phyloP scores from a whole-genome alignment of 2,797 vertebrate genomes.

The Danio jaintianensis region DNA sequence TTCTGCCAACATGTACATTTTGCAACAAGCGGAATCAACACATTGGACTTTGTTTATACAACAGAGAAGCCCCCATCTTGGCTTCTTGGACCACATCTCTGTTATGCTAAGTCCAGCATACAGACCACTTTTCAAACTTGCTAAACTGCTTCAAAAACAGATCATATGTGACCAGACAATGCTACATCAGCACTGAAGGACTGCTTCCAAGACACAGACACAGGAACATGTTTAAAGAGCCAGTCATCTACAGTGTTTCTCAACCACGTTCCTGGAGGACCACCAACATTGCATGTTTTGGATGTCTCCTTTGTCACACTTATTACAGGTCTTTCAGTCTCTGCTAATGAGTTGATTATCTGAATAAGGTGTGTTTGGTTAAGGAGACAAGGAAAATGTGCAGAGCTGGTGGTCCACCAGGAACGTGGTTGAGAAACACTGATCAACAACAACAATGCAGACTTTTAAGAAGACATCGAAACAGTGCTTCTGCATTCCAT shows the following conservation, averaged over 20 bases:
- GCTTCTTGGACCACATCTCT: neutral
- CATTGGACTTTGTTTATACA: constrained; percentile 16
- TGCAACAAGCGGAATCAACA: constrained; percentile 34
- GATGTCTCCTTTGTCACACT: too few relatives aligned
- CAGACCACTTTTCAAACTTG: neutral
- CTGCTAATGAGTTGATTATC: too few relatives aligned
- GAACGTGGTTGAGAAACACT: too few relatives aligned
- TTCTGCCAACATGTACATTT: constrained; percentile 33
- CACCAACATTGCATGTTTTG: too few relatives aligned
- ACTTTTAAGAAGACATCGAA: neutral
- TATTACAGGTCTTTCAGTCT: too few relatives aligned
- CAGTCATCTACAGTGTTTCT: neutral
- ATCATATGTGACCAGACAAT: neutral
- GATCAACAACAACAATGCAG: neutral
- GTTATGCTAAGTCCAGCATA: constrained; percentile 5
- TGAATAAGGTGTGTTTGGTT: too few relatives aligned
- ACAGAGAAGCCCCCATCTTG: too few relatives aligned
- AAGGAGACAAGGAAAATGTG: too few relatives aligned
- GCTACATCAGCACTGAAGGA: neutral
- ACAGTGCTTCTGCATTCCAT: neutral
- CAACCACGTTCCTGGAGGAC: too few relatives aligned
- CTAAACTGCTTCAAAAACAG: neutral
- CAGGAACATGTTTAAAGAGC: neutral
- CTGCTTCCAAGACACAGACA: neutral
- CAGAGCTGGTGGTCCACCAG: too few relatives aligned